Evolutionary conservation across 1,140 invertebrate species (phyloP), one percentile per base, ranked within the genome.

Genomic region (Drosophila aff.): DNA sequence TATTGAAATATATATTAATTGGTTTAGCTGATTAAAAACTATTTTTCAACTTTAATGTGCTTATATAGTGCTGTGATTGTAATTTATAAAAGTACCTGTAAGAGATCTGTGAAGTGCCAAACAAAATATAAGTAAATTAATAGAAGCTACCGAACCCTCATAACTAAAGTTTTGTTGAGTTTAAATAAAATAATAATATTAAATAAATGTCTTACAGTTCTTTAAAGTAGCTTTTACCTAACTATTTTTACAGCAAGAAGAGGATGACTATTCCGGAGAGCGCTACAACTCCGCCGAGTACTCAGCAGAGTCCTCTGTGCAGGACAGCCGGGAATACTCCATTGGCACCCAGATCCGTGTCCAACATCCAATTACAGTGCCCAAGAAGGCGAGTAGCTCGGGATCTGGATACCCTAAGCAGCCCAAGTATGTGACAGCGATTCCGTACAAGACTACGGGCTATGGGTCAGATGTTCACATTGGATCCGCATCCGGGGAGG

Each of bases 291-390:
- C 91, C 9, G 68, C 66, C 1, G 91, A 92, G 16, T 92, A 80
- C 47, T 86, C 91, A 0, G 83, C 76, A 3, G 91, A 92, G 23
- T 61, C 79, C 2, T 69, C 61, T 2, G 52, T 55, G 4, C 79
- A 90, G 65, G 91, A 92, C 31, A 92, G 91, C 41, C 82, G 80
- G 9, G 91, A 92, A 49, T 92, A 91, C 18, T 91, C 91, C 8
- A 92, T 92, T 31, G 91, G 91, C 47, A 92, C 91, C 4, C 91
- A 92, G 49, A 92, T 92, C n/a, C 79, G 91, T 0, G 91, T 92
- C 3, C 91, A 92, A 49, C 91, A 92, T 73, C 91, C 91, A 15
- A 92, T 92, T 9, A 90, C 84, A 3, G 76, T 91, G 21, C 91
- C 91, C 23, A 92, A 92, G 33, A 92, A 92, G 44, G 23, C 55